phyloP scores from a whole-genome alignment of 2,113 vertebrate genomes.

The Cryptoleucopteryx plumbea region DNA sequence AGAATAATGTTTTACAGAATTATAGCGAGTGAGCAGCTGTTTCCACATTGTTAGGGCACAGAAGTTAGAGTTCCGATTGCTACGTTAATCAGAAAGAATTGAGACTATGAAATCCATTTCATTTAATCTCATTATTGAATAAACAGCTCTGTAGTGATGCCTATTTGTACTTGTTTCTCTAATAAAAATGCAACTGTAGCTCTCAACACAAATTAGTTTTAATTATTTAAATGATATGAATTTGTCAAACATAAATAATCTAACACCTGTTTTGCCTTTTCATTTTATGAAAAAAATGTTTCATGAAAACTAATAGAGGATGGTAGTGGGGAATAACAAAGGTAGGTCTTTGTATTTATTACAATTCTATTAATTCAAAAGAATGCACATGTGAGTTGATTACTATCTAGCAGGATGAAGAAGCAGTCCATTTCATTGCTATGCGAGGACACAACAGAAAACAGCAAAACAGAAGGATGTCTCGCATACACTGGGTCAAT shows the following conservation, averaged over 20 bases:
- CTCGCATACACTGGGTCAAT: not conserved
- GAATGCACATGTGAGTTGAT: not conserved
- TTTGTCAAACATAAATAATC: constrained; percentile 72
- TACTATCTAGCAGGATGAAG: not conserved
- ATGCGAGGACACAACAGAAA: not conserved
- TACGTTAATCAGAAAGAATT: constrained; percentile 67
- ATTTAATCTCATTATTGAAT: constrained; percentile 77
- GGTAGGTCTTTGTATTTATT: constrained; percentile 67
- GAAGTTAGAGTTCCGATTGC: constrained; percentile 64
- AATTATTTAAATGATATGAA: constrained; percentile 81
- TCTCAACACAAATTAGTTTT: constrained; percentile 81
- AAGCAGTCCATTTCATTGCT: not conserved
- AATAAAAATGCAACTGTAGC: constrained; percentile 80
- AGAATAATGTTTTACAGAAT: constrained; percentile 58
- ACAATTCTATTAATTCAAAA: not conserved
- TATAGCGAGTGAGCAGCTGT: constrained; percentile 63
- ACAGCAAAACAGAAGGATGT: not conserved
- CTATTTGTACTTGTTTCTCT: constrained; percentile 81
- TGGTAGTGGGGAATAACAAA: constrained; percentile 67
- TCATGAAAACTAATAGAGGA: constrained; percentile 67
- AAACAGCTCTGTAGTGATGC: constrained; percentile 75
- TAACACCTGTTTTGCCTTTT: constrained; percentile 76
- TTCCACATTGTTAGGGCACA: constrained; percentile 65
- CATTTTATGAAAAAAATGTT: constrained; percentile 66
- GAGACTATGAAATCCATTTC: constrained; percentile 72